A percentile compares a stretch with the other conserved stretches of the same genome.
Evolutionary conservation across 2,888 invertebrate genomes (phyloP).

Genomic region (Caenorhabditis angaria): DNA sequence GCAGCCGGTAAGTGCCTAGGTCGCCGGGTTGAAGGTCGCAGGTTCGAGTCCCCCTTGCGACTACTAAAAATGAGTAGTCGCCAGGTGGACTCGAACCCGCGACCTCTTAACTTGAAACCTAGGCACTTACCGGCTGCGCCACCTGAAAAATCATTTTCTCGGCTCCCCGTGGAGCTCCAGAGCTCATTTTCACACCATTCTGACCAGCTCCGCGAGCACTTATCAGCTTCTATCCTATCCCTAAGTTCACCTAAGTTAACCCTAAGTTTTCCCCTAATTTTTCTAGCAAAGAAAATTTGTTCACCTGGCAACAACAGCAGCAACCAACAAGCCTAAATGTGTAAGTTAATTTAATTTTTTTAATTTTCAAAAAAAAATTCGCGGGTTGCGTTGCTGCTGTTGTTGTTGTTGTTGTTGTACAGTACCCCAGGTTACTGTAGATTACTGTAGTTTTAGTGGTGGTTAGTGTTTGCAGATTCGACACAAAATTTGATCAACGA

Average conservation of each 20-base stretch:
- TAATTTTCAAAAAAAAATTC: background rate
- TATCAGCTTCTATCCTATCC: conserved; percentile 3
- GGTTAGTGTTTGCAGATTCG: conserved; percentile 25
- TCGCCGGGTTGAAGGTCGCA: no score
- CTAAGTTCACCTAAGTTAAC: background rate
- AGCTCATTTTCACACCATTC: no score
- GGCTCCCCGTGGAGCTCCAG: no score
- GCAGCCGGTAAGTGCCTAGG: no score
- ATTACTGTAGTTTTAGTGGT: conserved; percentile 14
- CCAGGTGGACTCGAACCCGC: no score
- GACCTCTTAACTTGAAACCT: no score
- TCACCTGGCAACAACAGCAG: conserved; percentile 55
- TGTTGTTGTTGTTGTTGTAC: conserved; percentile 7
- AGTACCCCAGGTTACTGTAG: no score
- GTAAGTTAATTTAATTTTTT: conserved; percentile 44
- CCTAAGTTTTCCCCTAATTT: conserved; percentile 10
- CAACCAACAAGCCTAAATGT: conserved; percentile 53
- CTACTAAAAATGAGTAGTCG: no score
- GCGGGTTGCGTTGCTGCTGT: conserved; percentile 28
- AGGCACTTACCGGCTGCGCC: no score
- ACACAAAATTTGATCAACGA: conserved; percentile 13
- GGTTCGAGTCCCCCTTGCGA: no score
- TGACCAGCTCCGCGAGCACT: no score
- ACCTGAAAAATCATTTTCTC: no score
- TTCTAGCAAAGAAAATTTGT: conserved; percentile 60